Evolutionary conservation across 2,113 vertebrate genomes (phyloP), one percentile per base, ranked within the genome.

Genomic region (Labrus mixtus): DNA sequence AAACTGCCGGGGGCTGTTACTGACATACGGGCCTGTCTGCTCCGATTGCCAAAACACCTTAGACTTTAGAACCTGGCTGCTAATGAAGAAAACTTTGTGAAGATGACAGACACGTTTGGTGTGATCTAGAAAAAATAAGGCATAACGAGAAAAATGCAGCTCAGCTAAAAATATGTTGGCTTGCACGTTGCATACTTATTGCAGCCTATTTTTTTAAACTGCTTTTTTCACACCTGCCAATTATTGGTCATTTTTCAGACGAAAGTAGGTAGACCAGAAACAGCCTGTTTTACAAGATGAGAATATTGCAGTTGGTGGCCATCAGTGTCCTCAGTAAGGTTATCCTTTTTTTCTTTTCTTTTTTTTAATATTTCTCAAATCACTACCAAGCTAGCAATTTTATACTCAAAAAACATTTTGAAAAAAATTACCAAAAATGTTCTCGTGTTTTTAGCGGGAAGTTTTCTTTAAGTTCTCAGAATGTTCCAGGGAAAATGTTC

Each of bases 1-100:
- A 92, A 67, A 56, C 59, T 95, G 48, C 89, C 93, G 0, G 92
- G 90, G 2, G 89, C 94, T n/a, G 83, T 93, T 41, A 90, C 90
- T 16, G 95, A 95, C 69, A 86, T 94, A 17, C 57, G 82, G 10
- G 93, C 91, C 19, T 94, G 92, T 82, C 41, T 95, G 73, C 82
- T 95, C 1, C 37, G 8, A n/a, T 37, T 94, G 25, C 92, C 93
- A 10, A 41, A 39, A 6, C 51, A 84, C 29, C 41, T 90, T 0
- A 90, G 93, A 68, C 43, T 73, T 41, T 74, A 83, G 29, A 87
- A 25, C 86, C 3, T 54, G 10, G 12, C n/a, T 61, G 33, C 1
- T 56, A 3, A 4, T 39, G 6, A 60, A 46, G 0, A 56, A 46
- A 0, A 22, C 4, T 29, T 74, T 37, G 36, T 55, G 1, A 22